Conservation (phyloP, 2,113 vertebrate species). For the Ciconia maguari region DNA sequence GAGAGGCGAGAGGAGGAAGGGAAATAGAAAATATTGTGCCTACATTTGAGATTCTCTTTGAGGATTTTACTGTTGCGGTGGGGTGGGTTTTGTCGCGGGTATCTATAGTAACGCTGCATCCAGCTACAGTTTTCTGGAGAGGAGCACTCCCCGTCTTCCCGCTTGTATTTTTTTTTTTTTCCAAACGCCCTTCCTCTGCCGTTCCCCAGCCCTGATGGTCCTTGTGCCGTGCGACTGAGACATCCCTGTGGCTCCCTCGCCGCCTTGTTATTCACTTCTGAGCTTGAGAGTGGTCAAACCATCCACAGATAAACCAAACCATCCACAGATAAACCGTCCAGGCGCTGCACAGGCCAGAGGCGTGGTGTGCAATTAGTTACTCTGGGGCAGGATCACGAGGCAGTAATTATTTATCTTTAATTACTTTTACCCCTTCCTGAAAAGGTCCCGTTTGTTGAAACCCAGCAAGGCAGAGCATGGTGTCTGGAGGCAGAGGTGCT, state of each 20-base stretch:
- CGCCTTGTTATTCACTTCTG: not conserved
- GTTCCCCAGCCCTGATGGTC: not conserved
- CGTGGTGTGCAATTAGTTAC: not conserved
- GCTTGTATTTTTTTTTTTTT: not conserved
- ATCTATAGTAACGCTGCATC: constrained; percentile 59
- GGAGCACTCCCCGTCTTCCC: not conserved
- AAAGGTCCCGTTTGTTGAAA: not conserved
- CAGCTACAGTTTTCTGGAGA: not conserved
- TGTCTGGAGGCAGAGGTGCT: not conserved
- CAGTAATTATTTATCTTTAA: not conserved
- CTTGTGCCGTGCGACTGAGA: not conserved
- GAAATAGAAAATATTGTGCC: not conserved
- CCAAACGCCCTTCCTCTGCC: not conserved
- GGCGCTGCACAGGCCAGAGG: not conserved
- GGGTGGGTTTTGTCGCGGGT: not conserved
- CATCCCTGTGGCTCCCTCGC: fast-evolving
- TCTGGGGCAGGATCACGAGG: not conserved
- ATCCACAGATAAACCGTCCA: not conserved
- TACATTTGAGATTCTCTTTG: not conserved
- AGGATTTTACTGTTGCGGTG: not conserved
- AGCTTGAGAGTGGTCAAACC: not conserved
- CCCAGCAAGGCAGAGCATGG: fast-evolving
- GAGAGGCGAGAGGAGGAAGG: not conserved
- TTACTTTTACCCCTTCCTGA: not conserved
- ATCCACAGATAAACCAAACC: not conserved